These are phyloP conservation scores for Apolygus lucorum DNA, from an alignment of 1,140 invertebrate genomes.

Conservation along the genomic window DNA sequence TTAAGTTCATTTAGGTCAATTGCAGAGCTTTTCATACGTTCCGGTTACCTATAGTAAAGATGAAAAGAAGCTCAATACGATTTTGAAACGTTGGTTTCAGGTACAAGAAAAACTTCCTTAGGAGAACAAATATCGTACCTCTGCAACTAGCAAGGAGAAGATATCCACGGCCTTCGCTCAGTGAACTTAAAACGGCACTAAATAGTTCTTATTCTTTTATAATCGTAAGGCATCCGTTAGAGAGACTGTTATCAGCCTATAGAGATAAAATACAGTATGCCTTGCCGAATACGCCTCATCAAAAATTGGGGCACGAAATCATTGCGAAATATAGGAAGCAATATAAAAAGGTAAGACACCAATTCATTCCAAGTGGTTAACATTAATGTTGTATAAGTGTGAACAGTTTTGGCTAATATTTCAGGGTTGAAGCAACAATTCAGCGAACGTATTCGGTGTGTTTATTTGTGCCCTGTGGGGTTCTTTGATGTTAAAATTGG, in stretches of 20 bases:
- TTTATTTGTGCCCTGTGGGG: too few species aligned
- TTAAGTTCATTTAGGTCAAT: too few species aligned
- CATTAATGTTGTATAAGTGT: too few species aligned
- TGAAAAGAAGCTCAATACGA: too few species aligned
- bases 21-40: too few species aligned
- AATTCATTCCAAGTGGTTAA: too few species aligned
- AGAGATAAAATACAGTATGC: slow-evolving; percentile 78
- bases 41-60: too few species aligned
- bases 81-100: slow-evolving; percentile 41
- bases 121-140: slow-evolving; percentile 63
- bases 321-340: slow-evolving; percentile 56
- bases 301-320: slow-evolving; percentile 65
- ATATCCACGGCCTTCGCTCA: slow-evolving; percentile 61
- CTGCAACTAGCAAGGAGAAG: slow-evolving; percentile 63
- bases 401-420: too few species aligned
- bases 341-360: slow-evolving; percentile 12
- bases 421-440: too few species aligned
- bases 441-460: too few species aligned
- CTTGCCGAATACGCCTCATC: slow-evolving; percentile 67
- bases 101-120: slow-evolving; percentile 62
- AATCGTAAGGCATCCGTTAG: slow-evolving; percentile 81
- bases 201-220: slow-evolving; percentile 64
- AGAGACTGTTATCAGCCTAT: slow-evolving; percentile 80
- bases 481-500: too few species aligned
- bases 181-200: slow-evolving; percentile 53